Evolutionary conservation across 2,113 vertebrate genomes (phyloP), one percentile per base, ranked within the genome.

Genomic region (Ginglymostoma cirratum): DNA sequence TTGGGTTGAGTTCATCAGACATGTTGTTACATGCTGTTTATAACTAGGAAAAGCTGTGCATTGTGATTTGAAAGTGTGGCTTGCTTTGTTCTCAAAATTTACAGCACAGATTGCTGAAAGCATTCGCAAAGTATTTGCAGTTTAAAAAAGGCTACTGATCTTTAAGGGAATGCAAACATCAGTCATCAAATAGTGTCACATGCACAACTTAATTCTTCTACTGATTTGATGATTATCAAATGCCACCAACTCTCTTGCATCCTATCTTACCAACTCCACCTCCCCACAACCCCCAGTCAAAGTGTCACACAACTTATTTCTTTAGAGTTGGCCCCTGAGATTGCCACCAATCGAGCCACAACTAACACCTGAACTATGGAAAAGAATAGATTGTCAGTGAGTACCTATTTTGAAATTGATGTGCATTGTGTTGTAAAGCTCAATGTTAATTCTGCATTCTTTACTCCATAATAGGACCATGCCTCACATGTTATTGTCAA

Each of bases 381-480:
- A 93, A n/a, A 21, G 34, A 93, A 66, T 19, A 19, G 30, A 65
- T 66, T 93, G 27, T 38, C 61, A 38, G 34, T 67, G 61, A 61
- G 17, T 93, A 93, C 34, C 17, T 83, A 38, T 65, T 92, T 38
- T 93, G 61, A 90, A 90, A 90, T 90, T 93, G 17, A 19, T 93
- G 6, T 67, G 89, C 30, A 65, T 66, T 67, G 24, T 66, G 66
- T 80, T 80, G 34, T 42, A 65, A 55, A 65, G 24, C 38, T 70
- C 7, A 17, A 0, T 48, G 24, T 2, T 45, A 95, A 95, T 70
- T 72, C 45, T 95, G 38, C 67, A 95, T 95, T 70, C 38, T 95
- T 95, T 95, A 94, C 21, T 94, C 38, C 21, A 6, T 48, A 93
- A 66, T 15, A 65, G 67, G 67, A 95, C 45, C 70, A 24, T 95